A percentile compares a stretch with the other conserved stretches of the same genome.
phyloP scores from a whole-genome alignment of 2,888 invertebrate species.

The Xestoiulus laeticollis region DNA sequence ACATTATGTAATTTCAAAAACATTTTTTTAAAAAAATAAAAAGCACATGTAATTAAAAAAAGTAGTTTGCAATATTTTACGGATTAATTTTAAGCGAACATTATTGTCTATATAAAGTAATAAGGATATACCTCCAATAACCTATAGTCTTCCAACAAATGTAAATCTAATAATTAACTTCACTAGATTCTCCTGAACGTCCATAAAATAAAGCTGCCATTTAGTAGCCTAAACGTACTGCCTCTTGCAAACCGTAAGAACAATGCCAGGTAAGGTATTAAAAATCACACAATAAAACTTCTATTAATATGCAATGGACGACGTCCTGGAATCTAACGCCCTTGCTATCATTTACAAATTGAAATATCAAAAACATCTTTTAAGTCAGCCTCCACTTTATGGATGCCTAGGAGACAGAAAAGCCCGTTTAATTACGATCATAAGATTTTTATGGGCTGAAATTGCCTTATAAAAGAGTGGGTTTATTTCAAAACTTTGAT shows the following conservation, averaged over 20 bases:
- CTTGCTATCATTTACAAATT: conserved; percentile 16
- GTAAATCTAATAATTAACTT: not conserved
- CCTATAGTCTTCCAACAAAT: not conserved
- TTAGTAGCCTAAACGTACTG: not conserved
- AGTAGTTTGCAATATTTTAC: no score
- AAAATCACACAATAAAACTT: not conserved
- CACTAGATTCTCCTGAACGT: not conserved
- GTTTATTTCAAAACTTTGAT: not conserved
- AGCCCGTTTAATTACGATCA: not conserved
- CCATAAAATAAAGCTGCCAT: not conserved
- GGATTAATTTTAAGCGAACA: no score
- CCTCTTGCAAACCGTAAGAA: not conserved
- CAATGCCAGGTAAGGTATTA: not conserved
- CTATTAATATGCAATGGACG: not conserved
- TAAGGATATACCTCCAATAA: not conserved
- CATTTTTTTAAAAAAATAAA: no score
- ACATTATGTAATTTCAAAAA: no score
- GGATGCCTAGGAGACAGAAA: not conserved
- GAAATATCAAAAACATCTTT: conserved; percentile 1
- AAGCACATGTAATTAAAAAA: no score
- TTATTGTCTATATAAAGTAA: no score
- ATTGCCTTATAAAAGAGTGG: conserved; percentile 10
- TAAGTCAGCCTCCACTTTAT: not conserved
- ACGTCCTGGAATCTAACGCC: not conserved
- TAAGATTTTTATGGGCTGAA: conserved; percentile 21